Percentiles rank a stretch among this genome's conserved stretches.
phyloP scores from a whole-genome alignment of 2,888 invertebrate species.

The Stenurella melanura region DNA sequence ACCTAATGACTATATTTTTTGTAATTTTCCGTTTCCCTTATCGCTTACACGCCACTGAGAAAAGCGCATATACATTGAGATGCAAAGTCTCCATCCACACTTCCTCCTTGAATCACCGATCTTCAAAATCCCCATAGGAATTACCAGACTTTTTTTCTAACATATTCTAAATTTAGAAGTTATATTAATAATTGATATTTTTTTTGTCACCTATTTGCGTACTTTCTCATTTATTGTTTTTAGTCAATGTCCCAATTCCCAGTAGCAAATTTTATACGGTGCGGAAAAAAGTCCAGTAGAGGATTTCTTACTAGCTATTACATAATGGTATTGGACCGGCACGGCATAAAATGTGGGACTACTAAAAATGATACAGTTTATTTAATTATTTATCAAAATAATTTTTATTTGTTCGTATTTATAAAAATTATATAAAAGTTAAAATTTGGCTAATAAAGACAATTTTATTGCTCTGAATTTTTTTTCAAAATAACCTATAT shows the following conservation, averaged over 20 bases:
- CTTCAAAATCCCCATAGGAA: conserved; percentile 36
- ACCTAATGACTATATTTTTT: too few relatives aligned
- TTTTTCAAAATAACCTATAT: too few relatives aligned
- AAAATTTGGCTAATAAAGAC: too few relatives aligned
- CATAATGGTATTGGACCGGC: neutral
- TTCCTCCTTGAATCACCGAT: neutral
- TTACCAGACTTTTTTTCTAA: conserved; percentile 30
- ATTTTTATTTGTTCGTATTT: too few relatives aligned
- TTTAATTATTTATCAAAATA: too few relatives aligned
- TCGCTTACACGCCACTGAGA: conserved; percentile 14
- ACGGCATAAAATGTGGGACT: neutral
- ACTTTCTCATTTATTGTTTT: conserved; percentile 27
- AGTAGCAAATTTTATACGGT: conserved; percentile 24
- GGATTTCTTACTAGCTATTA: neutral
- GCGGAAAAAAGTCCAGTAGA: neutral
- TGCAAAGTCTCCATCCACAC: neutral
- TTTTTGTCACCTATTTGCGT: conserved; percentile 28
- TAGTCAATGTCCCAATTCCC: neutral
- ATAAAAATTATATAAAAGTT: too few relatives aligned
- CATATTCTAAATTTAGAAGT: conserved; percentile 7
- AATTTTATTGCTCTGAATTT: too few relatives aligned
- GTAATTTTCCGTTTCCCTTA: too few relatives aligned
- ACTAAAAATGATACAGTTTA: too few relatives aligned
- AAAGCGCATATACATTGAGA: conserved; percentile 7
- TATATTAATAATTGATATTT: conserved; percentile 29